Evolutionary conservation across 2,113 vertebrate genomes (phyloP).

Genomic region (Calypte anna): DNA sequence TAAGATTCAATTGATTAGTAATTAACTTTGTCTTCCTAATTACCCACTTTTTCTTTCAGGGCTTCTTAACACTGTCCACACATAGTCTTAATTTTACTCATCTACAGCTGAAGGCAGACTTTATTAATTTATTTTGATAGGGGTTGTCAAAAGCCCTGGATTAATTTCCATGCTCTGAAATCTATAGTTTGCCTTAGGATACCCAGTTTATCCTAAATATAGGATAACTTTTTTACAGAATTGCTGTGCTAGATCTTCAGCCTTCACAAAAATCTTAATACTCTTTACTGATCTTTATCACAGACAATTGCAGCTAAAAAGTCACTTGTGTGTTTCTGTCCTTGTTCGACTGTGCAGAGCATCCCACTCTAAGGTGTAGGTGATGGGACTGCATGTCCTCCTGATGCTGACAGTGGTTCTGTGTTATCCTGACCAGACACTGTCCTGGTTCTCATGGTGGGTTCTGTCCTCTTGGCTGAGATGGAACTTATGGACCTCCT

Average conservation of each 20-base stretch:
- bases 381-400: not conserved
- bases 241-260: not conserved
- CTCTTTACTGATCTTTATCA: not conserved
- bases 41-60: not conserved
- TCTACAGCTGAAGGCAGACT: not conserved
- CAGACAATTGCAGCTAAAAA: not conserved
- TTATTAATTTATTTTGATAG: not conserved
- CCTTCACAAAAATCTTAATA: not conserved
- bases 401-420: not conserved
- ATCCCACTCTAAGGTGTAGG: not conserved
- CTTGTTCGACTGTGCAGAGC: not conserved
- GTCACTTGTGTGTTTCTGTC: not conserved
- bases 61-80: not conserved
- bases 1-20: not conserved
- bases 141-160: not conserved
- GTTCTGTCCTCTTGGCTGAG: fast-evolving
- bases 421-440: not conserved
- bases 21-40: not conserved
- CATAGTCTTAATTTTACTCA: not conserved
- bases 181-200: not conserved
- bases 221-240: not conserved
- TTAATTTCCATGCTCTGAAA: not conserved
- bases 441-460: fast-evolving
- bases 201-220: not conserved
- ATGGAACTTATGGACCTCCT: not conserved